Base-by-base conservation (phyloP, 2,113 vertebrate species). In the Ammospiza caudacuta region DNA sequence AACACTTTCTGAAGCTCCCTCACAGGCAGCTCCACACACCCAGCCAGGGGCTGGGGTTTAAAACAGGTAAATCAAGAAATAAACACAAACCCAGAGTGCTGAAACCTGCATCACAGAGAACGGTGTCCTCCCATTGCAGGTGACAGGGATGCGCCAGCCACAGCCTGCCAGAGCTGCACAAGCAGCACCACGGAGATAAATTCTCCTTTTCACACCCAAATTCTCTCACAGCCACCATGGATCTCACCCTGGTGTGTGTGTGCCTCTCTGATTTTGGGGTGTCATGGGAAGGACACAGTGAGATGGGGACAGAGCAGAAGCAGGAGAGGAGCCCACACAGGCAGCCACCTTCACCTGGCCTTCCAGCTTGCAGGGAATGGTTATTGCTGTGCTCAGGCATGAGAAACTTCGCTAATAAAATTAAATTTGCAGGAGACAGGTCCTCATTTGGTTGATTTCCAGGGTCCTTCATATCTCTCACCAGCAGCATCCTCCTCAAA, bases 401-500 rank as follows among this genome's bases (percentile, higher is more conserved):
- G 29, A 73, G 54, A 90, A 92, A 73, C 9, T 68, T 82, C 94
- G 82, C 89, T 39, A 31, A 59, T 87, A 90, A 86, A 96, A 92
- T 89, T 41, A 63, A 83, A 37, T 29, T 94, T 33, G 15, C 21
- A 25, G 63, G 37, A 62, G 24, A 39, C 35, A 96, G 57, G 44
- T 28, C 70, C 59, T 92, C 76, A 64, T 49, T 49, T 89, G 67
- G 89, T 78, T 95, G 59, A 90, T 97, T 97, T 96, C 96, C 86
- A 86, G 90, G 82, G 67, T 46, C 73, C 61, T 96, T 94, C 79
- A 15, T 97, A 88, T 97, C 94, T 94, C 69, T 46, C 55, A 41
- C 55, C 83, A 87, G 89, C 97, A 98, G n/a, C 58, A 25, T 24
- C 58, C n/a, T 59, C 23, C 58, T 61, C 97, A 97, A 95, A 97